Percentiles rank a stretch among this genome's conserved stretches.
Conservation (phyloP, 2,797 vertebrate genomes). For the Halcyon leucocephala region DNA sequence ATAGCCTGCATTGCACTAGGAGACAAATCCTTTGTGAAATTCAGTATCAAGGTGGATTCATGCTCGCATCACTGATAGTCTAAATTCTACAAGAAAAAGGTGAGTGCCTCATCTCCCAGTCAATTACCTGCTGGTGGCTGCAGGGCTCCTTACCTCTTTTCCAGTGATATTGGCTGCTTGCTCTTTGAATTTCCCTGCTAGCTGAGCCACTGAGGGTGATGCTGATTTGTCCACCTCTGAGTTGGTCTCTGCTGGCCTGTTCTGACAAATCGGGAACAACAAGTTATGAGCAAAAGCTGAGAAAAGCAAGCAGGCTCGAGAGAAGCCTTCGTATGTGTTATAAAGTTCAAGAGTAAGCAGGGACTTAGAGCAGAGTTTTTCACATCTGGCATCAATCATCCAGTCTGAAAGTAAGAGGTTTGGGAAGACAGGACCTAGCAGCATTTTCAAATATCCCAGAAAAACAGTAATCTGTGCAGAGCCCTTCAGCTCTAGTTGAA, state of each 20-base stretch:
- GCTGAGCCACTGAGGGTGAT: slow-evolving; percentile 89
- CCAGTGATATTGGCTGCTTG: slow-evolving; percentile 78
- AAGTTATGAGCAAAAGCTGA: neutral
- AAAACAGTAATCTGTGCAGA: neutral
- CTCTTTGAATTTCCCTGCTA: slow-evolving; percentile 90
- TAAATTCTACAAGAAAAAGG: neutral
- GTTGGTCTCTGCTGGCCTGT: slow-evolving; percentile 65
- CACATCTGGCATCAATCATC: slow-evolving; percentile 34
- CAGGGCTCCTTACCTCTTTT: slow-evolving; percentile 81
- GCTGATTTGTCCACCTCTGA: slow-evolving; percentile 76
- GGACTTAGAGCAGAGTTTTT: neutral
- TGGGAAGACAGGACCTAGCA: neutral
- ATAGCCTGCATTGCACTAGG: neutral
- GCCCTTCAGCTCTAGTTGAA: neutral
- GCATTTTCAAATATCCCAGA: slow-evolving; percentile 2
- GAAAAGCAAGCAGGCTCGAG: neutral
- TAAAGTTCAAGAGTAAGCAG: slow-evolving; percentile 26
- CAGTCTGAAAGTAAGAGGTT: neutral
- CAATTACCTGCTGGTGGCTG: neutral
- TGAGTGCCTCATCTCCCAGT: neutral
- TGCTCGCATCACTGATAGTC: neutral
- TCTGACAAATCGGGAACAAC: slow-evolving; percentile 67
- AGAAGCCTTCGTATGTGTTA: neutral
- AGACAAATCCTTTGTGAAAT: neutral
- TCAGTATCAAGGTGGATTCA: neutral